Percentiles rank a stretch among this genome's conserved stretches.
phyloP scores from a whole-genome alignment of 2,888 invertebrate species.

The Drosophila ochracea region DNA sequence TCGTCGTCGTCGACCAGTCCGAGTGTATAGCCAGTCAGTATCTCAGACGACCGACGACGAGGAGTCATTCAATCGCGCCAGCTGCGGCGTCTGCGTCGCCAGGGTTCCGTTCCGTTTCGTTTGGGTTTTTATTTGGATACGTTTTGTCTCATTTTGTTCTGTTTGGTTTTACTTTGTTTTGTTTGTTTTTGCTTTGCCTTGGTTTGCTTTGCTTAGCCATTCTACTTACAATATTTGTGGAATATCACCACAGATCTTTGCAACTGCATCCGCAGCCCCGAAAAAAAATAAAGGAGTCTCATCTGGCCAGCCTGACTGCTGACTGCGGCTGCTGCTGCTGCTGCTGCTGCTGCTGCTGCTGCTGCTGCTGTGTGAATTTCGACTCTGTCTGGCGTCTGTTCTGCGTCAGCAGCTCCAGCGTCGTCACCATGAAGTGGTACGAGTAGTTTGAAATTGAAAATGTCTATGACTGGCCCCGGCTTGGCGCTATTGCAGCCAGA shows the following conservation, averaged over 20 bases:
- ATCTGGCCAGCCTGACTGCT: slow-evolving; percentile 20
- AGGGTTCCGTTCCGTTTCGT: slow-evolving; percentile 57
- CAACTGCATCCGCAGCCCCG: slow-evolving; percentile 68
- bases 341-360: slow-evolving; percentile 38
- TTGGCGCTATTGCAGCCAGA: slow-evolving; percentile 42
- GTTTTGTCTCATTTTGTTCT: slow-evolving; percentile 43
- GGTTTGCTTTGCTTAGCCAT: slow-evolving; percentile 64
- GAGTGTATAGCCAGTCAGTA: slow-evolving; percentile 73
- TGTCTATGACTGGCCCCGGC: slow-evolving; percentile 63
- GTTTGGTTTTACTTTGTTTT: slow-evolving; percentile 46
- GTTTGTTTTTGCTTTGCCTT: slow-evolving; percentile 55
- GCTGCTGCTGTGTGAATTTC: slow-evolving; percentile 65
- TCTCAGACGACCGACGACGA: slow-evolving; percentile 74
- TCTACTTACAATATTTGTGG: slow-evolving; percentile 80
- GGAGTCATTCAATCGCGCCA: slow-evolving; percentile 80
- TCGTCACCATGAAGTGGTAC: slow-evolving; percentile 75
- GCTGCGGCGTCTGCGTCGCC: slow-evolving; percentile 76
- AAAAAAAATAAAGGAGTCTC: slow-evolving; percentile 52
- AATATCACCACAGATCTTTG: slow-evolving; percentile 73
- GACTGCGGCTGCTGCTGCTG: slow-evolving; percentile 1
- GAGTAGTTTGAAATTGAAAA: slow-evolving; percentile 65
- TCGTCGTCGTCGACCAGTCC: slow-evolving; percentile 50
- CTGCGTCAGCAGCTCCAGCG: slow-evolving; percentile 64
- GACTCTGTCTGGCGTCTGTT: slow-evolving; percentile 78
- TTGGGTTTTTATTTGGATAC: slow-evolving; percentile 47